Conservation (phyloP, 2,888 invertebrate genomes). For the Ryuthela nishihirai region DNA sequence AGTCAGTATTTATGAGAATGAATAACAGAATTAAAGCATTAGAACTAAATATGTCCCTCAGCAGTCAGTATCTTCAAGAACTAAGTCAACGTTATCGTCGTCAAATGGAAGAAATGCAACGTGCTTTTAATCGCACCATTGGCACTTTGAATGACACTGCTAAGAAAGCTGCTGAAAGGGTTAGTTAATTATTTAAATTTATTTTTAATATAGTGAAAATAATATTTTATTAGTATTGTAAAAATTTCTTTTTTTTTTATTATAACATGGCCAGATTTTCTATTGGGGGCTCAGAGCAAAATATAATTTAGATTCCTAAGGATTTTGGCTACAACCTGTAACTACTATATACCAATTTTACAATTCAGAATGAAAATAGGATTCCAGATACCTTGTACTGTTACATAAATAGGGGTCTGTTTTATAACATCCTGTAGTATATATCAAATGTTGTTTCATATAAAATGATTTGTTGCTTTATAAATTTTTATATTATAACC, state of each 20-base stretch:
- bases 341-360: too few relatives aligned
- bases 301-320: too few relatives aligned
- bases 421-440: too few relatives aligned
- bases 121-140: slow-evolving; percentile 56
- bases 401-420: too few relatives aligned
- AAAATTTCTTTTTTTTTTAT: too few relatives aligned
- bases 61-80: slow-evolving; percentile 94
- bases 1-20: slow-evolving; percentile 91
- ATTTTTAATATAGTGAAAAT: background rate
- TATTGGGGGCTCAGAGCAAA: too few relatives aligned
- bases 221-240: background rate
- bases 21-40: slow-evolving; percentile 94
- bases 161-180: slow-evolving; percentile 59
- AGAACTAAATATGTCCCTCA: slow-evolving; percentile 94
- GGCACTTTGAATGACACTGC: slow-evolving; percentile 56
- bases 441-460: too few relatives aligned
- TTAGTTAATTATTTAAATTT: slow-evolving; percentile 31
- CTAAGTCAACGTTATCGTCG: slow-evolving; percentile 90
- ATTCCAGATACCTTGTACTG: too few relatives aligned
- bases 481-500: too few relatives aligned
- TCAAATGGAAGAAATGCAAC: slow-evolving; percentile 92
- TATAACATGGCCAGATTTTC: too few relatives aligned
- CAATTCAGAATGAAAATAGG: too few relatives aligned
- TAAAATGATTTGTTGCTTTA: too few relatives aligned
- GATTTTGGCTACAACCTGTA: background rate